Percentiles rank a stretch among this genome's conserved stretches.
Evolutionary conservation across 2,797 vertebrate genomes (phyloP).

Genomic region (Mionectes olivaceus): DNA sequence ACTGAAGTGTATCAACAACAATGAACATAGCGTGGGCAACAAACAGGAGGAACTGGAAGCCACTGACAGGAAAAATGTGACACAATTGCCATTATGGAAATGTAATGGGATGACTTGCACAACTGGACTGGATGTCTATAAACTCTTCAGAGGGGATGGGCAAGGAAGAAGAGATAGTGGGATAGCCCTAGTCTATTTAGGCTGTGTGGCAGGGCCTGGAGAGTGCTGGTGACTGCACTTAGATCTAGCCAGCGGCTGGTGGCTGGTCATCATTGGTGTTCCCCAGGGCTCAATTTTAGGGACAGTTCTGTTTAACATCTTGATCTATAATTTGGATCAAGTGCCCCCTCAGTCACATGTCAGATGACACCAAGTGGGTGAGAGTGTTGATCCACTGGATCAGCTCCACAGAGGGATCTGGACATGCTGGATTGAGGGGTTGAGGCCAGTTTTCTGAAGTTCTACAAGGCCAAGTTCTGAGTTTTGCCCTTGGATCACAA

Average conservation of each 20-base stretch:
- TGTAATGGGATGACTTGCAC: too few relatives aligned
- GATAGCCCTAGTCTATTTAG: not conserved
- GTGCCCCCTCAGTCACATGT: not conserved
- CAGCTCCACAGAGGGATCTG: not conserved
- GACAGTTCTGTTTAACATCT: not conserved
- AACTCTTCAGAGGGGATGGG: not conserved
- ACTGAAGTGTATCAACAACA: not conserved
- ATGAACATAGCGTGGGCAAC: not conserved
- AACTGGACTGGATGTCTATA: not conserved
- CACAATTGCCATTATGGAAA: not conserved
- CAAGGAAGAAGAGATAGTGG: not conserved
- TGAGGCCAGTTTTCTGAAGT: not conserved
- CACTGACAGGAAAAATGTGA: not conserved
- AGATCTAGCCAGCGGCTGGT: not conserved
- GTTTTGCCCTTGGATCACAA: not conserved
- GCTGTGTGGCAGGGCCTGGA: not conserved
- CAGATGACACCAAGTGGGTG: not conserved
- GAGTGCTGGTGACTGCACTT: not conserved
- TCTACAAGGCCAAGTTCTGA: not conserved
- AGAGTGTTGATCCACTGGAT: not conserved
- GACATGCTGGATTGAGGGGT: not conserved
- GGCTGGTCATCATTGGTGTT: not conserved
- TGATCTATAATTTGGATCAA: not conserved
- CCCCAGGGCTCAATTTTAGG: not conserved
- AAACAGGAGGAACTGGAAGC: not conserved